These are phyloP conservation scores for Hypotaenidia philippensis DNA, from an alignment of 2,797 vertebrate genomes.

Conservation along the genomic window DNA sequence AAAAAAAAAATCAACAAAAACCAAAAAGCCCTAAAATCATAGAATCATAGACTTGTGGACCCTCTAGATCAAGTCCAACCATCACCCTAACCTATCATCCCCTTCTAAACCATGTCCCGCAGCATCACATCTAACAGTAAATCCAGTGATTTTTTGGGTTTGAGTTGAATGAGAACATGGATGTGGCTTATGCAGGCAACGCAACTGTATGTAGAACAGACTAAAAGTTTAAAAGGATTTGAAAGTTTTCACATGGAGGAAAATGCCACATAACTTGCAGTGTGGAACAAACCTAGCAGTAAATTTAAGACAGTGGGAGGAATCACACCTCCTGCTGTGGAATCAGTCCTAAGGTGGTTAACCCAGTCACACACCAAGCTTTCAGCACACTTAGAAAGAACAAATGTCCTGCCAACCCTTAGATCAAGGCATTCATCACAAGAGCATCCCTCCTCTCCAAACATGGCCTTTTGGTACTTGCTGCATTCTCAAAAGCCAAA, in stretches of 20 bases:
- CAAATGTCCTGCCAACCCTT: not conserved
- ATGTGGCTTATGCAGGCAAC: not conserved
- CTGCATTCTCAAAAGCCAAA: not conserved
- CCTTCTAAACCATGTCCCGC: too few relatives aligned
- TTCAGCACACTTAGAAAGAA: not conserved
- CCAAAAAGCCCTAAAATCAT: too few relatives aligned
- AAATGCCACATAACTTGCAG: not conserved
- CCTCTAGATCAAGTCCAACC: too few relatives aligned
- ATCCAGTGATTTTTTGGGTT: too few relatives aligned
- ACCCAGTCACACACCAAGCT: constrained; percentile 1
- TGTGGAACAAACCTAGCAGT: not conserved
- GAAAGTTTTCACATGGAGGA: constrained; percentile 2
- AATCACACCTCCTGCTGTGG: not conserved
- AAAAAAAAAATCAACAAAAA: too few relatives aligned
- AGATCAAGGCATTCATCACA: not conserved
- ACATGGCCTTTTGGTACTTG: not conserved
- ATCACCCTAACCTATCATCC: too few relatives aligned
- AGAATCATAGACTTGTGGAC: too few relatives aligned
- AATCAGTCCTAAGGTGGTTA: not conserved
- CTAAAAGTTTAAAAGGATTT: not conserved
- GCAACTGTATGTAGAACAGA: not conserved
- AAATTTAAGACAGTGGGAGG: constrained; percentile 15
- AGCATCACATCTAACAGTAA: too few relatives aligned
- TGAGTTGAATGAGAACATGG: not conserved
- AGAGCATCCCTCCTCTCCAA: not conserved